Conservation (phyloP, 1,140 invertebrate genomes). For the Drosophila nigromelanica region DNA sequence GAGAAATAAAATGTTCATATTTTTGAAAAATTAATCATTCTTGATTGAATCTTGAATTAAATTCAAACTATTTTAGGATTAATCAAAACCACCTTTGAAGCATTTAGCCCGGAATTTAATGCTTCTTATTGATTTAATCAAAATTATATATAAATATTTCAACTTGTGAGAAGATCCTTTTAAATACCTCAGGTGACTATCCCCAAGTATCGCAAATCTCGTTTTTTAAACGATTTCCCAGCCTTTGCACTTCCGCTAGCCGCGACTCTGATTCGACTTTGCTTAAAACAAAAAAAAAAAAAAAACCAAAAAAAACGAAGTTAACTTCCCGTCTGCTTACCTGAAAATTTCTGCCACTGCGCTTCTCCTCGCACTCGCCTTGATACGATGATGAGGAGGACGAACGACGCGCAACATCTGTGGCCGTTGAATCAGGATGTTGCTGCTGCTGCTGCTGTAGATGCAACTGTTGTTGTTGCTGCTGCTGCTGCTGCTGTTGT, state of each 20-base stretch:
- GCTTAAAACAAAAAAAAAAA: background rate
- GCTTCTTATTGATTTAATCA: too few relatives aligned
- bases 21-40: too few relatives aligned
- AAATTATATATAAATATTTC: too few relatives aligned
- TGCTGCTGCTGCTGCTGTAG: conserved; percentile 67
- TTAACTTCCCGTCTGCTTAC: conserved; percentile 77
- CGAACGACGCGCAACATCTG: conserved; percentile 77
- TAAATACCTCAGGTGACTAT: too few relatives aligned
- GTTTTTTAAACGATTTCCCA: background rate
- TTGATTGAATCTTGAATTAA: too few relatives aligned
- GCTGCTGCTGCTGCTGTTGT: conserved; percentile 48
- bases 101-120: too few relatives aligned
- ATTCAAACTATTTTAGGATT: too few relatives aligned
- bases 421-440: conserved; percentile 82
- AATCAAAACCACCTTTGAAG: too few relatives aligned
- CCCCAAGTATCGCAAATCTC: too few relatives aligned
- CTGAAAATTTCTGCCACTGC: conserved; percentile 81
- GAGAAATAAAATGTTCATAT: too few relatives aligned
- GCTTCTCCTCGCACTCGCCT: conserved; percentile 78
- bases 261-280: conserved; percentile 21
- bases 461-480: conserved; percentile 53
- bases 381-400: conserved; percentile 75
- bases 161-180: too few relatives aligned
- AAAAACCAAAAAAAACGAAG: conserved; percentile 1
- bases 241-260: conserved; percentile 36